Percentiles rank a stretch among this genome's conserved stretches.
Conservation (phyloP, 2,113 vertebrate species). For the Ictalurus punctatus region DNA sequence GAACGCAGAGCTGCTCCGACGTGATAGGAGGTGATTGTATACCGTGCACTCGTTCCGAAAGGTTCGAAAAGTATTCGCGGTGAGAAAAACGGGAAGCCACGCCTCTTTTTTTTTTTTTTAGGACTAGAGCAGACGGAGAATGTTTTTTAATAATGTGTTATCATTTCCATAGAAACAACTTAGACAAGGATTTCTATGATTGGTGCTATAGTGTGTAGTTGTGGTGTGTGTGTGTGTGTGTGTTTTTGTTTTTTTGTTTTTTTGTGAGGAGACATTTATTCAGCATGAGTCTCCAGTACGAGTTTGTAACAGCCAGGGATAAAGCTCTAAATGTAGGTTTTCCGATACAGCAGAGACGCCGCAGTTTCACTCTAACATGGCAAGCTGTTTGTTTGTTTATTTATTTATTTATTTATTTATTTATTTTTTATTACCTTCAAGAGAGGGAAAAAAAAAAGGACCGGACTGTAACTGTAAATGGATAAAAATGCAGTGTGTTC, state of each 20-base stretch:
- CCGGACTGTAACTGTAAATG: background rate
- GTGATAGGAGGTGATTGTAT: background rate
- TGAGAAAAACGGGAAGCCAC: background rate
- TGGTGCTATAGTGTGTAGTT: too few relatives aligned
- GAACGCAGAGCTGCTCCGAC: background rate
- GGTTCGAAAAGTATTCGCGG: background rate
- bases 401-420: too few relatives aligned
- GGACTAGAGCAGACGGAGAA: too few relatives aligned
- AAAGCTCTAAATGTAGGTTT: background rate
- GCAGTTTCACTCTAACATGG: background rate
- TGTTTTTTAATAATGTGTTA: background rate
- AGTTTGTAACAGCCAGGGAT: background rate
- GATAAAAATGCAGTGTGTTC: background rate
- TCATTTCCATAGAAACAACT: background rate
- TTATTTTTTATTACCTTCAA: background rate
- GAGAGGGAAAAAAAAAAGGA: background rate
- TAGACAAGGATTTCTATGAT: background rate
- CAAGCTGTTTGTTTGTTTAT: background rate
- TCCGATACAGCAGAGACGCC: background rate
- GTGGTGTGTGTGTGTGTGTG: too few relatives aligned
- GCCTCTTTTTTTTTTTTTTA: too few relatives aligned
- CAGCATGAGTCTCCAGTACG: background rate
- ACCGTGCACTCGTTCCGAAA: background rate
- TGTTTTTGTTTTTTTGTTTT: too few relatives aligned
- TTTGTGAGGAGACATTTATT: background rate